Evolutionary conservation across 2,113 vertebrate genomes (phyloP).

Genomic region (Sterrhoptilus dennistouni): DNA sequence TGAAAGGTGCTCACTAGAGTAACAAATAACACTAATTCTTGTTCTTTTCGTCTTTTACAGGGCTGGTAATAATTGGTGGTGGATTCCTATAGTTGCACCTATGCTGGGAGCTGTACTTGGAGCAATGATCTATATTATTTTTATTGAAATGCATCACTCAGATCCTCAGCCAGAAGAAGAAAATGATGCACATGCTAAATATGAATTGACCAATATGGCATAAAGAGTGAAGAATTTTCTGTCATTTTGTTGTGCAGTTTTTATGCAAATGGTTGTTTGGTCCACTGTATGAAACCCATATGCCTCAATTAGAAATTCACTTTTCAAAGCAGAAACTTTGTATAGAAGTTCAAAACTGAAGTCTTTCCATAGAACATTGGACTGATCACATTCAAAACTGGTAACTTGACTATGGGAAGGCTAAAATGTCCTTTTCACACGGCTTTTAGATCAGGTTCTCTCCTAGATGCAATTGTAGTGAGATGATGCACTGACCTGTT

Average conservation of each 20-base stretch:
- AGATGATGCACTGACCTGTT: background rate
- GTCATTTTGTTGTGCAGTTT: background rate
- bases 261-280: background rate
- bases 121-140: constrained; percentile 81
- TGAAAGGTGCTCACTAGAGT: background rate
- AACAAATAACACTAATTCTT: background rate
- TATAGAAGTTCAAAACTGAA: background rate
- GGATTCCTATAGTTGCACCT: constrained; percentile 90
- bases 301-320: background rate
- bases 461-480: background rate
- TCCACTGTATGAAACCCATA: background rate
- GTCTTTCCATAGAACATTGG: background rate
- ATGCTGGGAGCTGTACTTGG: constrained; percentile 86
- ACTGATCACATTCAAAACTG: background rate
- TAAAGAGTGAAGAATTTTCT: background rate
- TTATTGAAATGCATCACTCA: constrained; percentile 89
- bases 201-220: constrained; percentile 76
- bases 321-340: background rate
- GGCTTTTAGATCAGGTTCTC: background rate
- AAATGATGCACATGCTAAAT: constrained; percentile 80
- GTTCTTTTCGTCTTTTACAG: constrained; percentile 71
- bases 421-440: background rate
- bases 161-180: constrained; percentile 64
- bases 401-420: background rate
- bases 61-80: constrained; percentile 91